These are phyloP conservation scores for Drosophila bocqueti DNA, from an alignment of 1,140 invertebrate genomes.

Conservation along the genomic window DNA sequence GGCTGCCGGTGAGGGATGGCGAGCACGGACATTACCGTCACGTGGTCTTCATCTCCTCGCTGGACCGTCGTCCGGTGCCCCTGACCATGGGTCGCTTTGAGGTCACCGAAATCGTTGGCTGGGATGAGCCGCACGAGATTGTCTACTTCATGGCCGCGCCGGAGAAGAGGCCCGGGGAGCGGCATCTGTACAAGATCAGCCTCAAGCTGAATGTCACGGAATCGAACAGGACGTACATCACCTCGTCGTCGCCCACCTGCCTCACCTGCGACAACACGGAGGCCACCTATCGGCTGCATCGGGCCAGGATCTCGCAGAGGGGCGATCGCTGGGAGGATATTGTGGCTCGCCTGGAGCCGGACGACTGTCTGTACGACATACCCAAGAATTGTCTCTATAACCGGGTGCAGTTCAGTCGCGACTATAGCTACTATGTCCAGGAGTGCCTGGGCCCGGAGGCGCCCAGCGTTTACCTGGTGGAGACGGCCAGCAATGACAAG, in stretches of 20 bases:
- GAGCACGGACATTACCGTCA: conserved; percentile 86
- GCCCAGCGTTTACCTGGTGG: conserved; percentile 88
- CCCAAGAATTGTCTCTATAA: conserved; percentile 88
- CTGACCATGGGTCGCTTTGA: conserved; percentile 90
- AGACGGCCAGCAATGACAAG: conserved; percentile 86
- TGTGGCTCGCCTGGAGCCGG: conserved; percentile 65
- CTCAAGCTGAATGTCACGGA: conserved; percentile 85
- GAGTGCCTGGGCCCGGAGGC: conserved; percentile 91
- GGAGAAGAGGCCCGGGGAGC: conserved; percentile 88
- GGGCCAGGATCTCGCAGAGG: conserved; percentile 51
- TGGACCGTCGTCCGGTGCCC: conserved; percentile 82
- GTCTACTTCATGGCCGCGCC: conserved; percentile 91
- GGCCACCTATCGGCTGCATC: conserved; percentile 67
- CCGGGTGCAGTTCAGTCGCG: conserved; percentile 88
- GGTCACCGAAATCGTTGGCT: conserved; percentile 89
- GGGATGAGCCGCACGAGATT: conserved; percentile 88
- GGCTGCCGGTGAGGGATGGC: conserved; percentile 87
- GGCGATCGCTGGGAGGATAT: conserved; percentile 73
- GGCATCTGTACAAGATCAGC: conserved; percentile 90
- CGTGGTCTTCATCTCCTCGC: conserved; percentile 85
- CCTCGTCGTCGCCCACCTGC: conserved; percentile 77
- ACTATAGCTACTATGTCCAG: conserved; percentile 87
- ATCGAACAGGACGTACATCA: conserved; percentile 81
- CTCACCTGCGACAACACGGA: conserved; percentile 82
- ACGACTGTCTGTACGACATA: conserved; percentile 81